A percentile compares a stretch with the other conserved stretches of the same genome.
Conservation (phyloP, 2,797 vertebrate genomes). For the Macrochelys suwanniensis region DNA sequence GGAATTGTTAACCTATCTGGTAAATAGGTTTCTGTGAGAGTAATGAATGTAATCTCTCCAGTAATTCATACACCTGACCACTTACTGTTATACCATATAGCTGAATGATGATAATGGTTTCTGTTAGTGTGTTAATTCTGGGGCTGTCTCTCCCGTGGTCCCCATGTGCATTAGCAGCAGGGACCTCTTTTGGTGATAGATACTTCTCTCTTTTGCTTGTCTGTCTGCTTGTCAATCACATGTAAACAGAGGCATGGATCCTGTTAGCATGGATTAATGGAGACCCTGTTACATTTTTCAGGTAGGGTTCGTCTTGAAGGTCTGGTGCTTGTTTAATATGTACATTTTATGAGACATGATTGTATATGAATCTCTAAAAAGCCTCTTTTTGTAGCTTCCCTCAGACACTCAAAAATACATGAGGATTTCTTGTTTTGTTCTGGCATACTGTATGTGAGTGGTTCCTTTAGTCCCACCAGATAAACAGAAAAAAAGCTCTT, state of each 20-base stretch:
- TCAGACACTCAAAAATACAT: conserved; percentile 38
- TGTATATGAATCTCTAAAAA: conserved; percentile 30
- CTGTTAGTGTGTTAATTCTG: conserved; percentile 42
- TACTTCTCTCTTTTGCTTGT: conserved; percentile 60
- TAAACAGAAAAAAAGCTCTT: conserved; percentile 50
- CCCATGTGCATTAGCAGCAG: conserved; percentile 20
- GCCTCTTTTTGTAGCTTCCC: conserved; percentile 35
- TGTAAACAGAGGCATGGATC: conserved; percentile 22
- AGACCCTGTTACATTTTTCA: conserved; percentile 22
- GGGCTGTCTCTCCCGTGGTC: neutral
- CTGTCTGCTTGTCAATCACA: conserved; percentile 47
- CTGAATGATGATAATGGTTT: neutral
- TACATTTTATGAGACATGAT: neutral
- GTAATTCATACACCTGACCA: conserved; percentile 21
- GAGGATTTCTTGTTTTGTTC: conserved; percentile 45
- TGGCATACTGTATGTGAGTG: conserved; percentile 47
- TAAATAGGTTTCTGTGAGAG: neutral
- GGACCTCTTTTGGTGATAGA: conserved; percentile 47
- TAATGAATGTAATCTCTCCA: conserved; percentile 52
- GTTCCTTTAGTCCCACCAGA: conserved; percentile 38
- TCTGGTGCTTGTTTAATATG: conserved; percentile 25
- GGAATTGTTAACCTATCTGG: conserved; percentile 39
- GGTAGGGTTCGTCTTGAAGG: conserved; percentile 11
- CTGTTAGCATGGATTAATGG: conserved; percentile 59
- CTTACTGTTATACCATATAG: neutral